Conservation (phyloP, 2,113 vertebrate species). For the Mus spicilegus region DNA sequence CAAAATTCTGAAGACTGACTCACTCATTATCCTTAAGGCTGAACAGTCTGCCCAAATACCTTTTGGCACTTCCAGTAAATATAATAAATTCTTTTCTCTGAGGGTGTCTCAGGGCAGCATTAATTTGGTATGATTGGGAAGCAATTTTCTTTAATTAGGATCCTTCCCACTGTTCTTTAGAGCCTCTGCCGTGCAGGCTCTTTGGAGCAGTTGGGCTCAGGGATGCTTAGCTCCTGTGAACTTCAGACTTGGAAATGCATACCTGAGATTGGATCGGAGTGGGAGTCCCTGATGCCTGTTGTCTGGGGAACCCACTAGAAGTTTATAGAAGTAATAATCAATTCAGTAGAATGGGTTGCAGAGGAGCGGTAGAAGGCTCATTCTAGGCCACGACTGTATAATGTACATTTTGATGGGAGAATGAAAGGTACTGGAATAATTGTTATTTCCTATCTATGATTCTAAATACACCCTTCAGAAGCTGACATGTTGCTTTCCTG, state of each 20-base stretch:
- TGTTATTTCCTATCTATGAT: not conserved
- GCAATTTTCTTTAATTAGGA: constrained; percentile 50
- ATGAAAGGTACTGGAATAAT: not conserved
- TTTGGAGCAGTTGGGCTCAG: not conserved
- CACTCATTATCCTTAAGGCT: not conserved
- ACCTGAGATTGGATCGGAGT: not conserved
- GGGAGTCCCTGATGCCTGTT: not conserved
- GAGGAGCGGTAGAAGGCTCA: not conserved
- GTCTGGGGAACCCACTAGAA: not conserved
- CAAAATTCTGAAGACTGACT: constrained; percentile 51
- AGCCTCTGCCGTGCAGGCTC: not conserved
- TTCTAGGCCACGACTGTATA: not conserved
- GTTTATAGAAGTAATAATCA: constrained; percentile 4
- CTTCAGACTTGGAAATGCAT: not conserved
- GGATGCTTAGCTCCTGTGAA: not conserved
- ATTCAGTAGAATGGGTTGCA: not conserved
- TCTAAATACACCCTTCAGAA: not conserved
- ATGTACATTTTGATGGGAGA: not conserved
- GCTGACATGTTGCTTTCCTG: not conserved
- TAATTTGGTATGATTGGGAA: constrained; percentile 31
- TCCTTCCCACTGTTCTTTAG: not conserved
- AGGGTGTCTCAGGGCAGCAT: constrained; percentile 28
- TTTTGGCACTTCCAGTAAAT: constrained; percentile 34
- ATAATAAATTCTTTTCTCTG: constrained; percentile 49
- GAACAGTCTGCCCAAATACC: constrained; percentile 28